These are phyloP conservation scores for Lagria hirta DNA, from an alignment of 2,888 invertebrate species.

Conservation along the genomic window DNA sequence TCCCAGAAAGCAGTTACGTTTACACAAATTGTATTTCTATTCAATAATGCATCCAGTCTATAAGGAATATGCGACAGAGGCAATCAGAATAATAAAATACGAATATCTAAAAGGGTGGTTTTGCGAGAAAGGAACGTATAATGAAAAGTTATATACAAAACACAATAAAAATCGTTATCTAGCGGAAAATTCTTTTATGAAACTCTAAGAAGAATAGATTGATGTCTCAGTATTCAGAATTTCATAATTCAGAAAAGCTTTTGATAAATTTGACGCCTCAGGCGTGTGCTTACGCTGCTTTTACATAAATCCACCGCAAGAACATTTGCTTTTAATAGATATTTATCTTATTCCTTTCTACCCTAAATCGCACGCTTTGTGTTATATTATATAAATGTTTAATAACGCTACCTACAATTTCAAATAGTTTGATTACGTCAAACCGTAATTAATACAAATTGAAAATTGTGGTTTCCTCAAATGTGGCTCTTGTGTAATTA, in stretches of 20 bases:
- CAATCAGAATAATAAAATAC: conserved; percentile 2
- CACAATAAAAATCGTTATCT: conserved; percentile 19
- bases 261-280: conserved; percentile 17
- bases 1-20: too few relatives aligned
- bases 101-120: conserved; percentile 5
- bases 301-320: conserved; percentile 8
- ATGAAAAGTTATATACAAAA: conserved; percentile 16
- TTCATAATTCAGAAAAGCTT: conserved; percentile 19
- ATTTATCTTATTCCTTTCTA: too few relatives aligned
- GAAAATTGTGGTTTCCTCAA: too few relatives aligned
- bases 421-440: too few relatives aligned
- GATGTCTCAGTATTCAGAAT: conserved; percentile 17
- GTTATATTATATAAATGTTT: too few relatives aligned
- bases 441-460: too few relatives aligned
- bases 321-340: not conserved
- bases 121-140: conserved; percentile 7
- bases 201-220: conserved; percentile 15
- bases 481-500: too few relatives aligned
- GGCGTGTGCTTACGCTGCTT: conserved; percentile 15
- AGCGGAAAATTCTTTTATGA: conserved; percentile 18
- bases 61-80: not conserved
- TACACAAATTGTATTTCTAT: too few relatives aligned
- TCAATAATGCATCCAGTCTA: too few relatives aligned
- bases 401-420: too few relatives aligned
- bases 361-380: too few relatives aligned